phyloP scores from a whole-genome alignment of 2,797 vertebrate genomes.

The Odontamblyopus lacepedii region DNA sequence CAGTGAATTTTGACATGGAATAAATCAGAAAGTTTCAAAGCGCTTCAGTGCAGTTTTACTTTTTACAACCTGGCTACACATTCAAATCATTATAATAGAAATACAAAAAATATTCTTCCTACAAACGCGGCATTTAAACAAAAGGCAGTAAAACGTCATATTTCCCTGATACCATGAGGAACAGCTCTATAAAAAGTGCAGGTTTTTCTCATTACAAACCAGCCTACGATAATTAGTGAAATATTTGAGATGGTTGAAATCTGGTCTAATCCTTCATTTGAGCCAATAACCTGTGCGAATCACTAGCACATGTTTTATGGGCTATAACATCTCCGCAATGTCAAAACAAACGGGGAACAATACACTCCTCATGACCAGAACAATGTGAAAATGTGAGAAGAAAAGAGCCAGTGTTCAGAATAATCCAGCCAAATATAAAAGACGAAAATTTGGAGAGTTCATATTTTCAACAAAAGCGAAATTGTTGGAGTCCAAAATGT shows the following conservation, averaged over 20 bases:
- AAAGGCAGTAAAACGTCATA: constrained; percentile 44
- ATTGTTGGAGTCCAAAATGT: too few relatives aligned
- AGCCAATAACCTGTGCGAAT: constrained; percentile 21
- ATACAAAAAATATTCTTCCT: constrained; percentile 21
- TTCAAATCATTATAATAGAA: background rate
- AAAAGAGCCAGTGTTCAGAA: background rate
- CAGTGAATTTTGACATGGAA: constrained; percentile 14
- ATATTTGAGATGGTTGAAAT: constrained; percentile 31
- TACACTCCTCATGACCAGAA: constrained; percentile 31
- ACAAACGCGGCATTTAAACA: constrained; percentile 28
- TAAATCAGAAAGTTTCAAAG: constrained; percentile 30
- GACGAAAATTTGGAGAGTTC: background rate
- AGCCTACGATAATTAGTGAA: constrained; percentile 21
- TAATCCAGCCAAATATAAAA: background rate
- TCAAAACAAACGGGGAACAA: constrained; percentile 50
- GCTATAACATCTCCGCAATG: constrained; percentile 39
- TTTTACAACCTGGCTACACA: constrained; percentile 40
- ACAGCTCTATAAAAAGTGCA: constrained; percentile 41
- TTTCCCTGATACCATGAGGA: constrained; percentile 47
- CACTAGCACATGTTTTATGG: constrained; percentile 36
- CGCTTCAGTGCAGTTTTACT: constrained; percentile 27
- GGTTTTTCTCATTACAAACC: constrained; percentile 21
- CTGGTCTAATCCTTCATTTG: constrained; percentile 23
- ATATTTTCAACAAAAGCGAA: too few relatives aligned
- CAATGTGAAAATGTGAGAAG: constrained; percentile 33